Evolutionary conservation across 2,888 invertebrate species (phyloP).

Genomic region (Ditylenchus weischeri): DNA sequence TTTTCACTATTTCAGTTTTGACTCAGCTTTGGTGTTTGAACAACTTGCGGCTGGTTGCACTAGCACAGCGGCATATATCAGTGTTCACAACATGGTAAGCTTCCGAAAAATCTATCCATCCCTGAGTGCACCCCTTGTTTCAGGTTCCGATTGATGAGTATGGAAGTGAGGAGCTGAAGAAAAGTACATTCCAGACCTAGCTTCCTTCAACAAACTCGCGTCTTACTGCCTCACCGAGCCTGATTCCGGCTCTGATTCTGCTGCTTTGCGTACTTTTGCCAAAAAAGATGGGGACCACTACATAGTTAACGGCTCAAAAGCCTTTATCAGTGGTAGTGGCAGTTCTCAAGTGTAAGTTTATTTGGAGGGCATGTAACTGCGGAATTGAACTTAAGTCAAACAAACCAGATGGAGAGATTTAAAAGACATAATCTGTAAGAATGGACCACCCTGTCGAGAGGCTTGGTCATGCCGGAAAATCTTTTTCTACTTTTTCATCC

Average conservation of each 20-base stretch:
- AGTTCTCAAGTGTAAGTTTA: slow-evolving; percentile 40
- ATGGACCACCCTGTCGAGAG: no score
- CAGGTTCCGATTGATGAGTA: slow-evolving; percentile 63
- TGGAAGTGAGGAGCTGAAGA: slow-evolving; percentile 61
- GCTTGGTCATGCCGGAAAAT: no score
- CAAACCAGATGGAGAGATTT: neutral
- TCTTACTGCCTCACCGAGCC: slow-evolving; percentile 66
- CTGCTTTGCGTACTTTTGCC: slow-evolving; percentile 64
- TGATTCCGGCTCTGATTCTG: slow-evolving; percentile 64
- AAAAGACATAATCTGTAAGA: no score
- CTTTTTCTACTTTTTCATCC: no score
- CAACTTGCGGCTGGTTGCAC: slow-evolving; percentile 65
- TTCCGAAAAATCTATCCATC: slow-evolving; percentile 63
- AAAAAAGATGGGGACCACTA: slow-evolving; percentile 63
- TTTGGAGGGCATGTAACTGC: neutral
- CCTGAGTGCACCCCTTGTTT: slow-evolving; percentile 65
- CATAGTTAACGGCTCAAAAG: slow-evolving; percentile 66
- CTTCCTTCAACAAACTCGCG: slow-evolving; percentile 63
- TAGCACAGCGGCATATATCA: slow-evolving; percentile 66
- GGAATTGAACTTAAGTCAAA: neutral
- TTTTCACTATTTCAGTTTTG: slow-evolving; percentile 56
- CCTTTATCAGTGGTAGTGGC: slow-evolving; percentile 64
- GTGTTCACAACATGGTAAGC: slow-evolving; percentile 64
- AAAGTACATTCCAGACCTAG: slow-evolving; percentile 63
- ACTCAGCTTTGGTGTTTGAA: slow-evolving; percentile 66